These are phyloP conservation scores for Thaleichthys pacificus DNA, from an alignment of 2,797 vertebrate genomes.

Conservation along the genomic window DNA sequence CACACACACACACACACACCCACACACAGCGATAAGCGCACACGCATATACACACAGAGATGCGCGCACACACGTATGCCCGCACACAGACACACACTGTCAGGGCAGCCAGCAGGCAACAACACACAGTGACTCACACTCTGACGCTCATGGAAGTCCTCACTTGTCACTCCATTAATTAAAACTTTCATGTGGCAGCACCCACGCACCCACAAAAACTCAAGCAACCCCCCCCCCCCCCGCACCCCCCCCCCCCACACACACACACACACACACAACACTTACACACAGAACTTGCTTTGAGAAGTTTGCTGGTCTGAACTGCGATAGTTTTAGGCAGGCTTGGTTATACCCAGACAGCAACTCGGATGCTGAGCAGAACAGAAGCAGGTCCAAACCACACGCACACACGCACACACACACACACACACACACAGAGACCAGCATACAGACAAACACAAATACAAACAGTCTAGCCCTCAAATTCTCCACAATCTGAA, in stretches of 20 bases:
- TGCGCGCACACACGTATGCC: background rate
- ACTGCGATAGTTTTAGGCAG: background rate
- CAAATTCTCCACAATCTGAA: background rate
- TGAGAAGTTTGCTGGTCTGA: background rate
- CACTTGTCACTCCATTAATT: constrained; percentile 12
- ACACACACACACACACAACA: constrained; percentile 1
- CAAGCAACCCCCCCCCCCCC: background rate
- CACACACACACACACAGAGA: background rate
- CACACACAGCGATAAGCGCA: background rate
- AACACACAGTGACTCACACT: background rate
- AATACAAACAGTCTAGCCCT: background rate
- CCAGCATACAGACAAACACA: background rate
- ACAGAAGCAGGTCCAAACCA: background rate
- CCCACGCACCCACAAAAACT: background rate
- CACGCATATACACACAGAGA: constrained; percentile 10
- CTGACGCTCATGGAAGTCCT: background rate
- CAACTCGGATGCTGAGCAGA: background rate
- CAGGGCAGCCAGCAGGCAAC: background rate
- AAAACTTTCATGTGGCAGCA: background rate
- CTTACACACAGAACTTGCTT: background rate
- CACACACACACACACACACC: constrained; percentile 11
- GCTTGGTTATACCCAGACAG: background rate
- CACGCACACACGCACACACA: background rate
- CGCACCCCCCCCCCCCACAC: background rate
- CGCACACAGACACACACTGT: background rate